phyloP scores from a whole-genome alignment of 1,140 invertebrate species.

The Calosoma granatense region DNA sequence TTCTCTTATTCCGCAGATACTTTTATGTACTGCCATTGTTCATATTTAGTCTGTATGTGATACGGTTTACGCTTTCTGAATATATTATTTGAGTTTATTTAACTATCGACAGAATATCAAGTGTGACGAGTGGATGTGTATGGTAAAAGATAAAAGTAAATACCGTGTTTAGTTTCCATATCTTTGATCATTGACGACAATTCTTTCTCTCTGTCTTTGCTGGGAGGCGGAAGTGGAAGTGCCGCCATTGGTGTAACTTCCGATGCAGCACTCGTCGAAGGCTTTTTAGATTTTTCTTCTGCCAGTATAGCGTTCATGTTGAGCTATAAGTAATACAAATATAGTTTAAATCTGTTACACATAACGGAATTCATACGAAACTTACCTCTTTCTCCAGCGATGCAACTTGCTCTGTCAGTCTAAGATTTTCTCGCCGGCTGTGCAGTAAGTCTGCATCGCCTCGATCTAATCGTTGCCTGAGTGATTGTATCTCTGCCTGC shows the following conservation, averaged over 20 bases:
- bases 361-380: slow-evolving; percentile 1
- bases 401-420: slow-evolving; percentile 62
- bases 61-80: not conserved
- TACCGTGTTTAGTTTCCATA: slow-evolving; percentile 74
- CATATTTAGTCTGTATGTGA: too few relatives aligned
- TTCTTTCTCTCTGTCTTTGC: slow-evolving; percentile 47
- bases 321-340: slow-evolving; percentile 36
- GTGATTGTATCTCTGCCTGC: slow-evolving; percentile 63
- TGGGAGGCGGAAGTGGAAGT: slow-evolving; percentile 23
- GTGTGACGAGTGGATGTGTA: too few relatives aligned
- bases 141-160: too few relatives aligned
- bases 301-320: slow-evolving; percentile 33
- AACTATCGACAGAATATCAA: too few relatives aligned
- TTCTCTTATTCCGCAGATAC: too few relatives aligned
- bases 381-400: slow-evolving; percentile 66
- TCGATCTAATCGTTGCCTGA: slow-evolving; percentile 63
- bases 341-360: not conserved
- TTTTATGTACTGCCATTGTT: too few relatives aligned
- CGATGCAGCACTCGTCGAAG: slow-evolving; percentile 17
- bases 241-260: slow-evolving; percentile 17
- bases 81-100: too few relatives aligned
- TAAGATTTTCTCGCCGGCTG: slow-evolving; percentile 60
- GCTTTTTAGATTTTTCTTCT: slow-evolving; percentile 28
- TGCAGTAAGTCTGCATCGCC: slow-evolving; percentile 68
- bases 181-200: slow-evolving; percentile 58